Percentiles rank a stretch among this genome's conserved stretches.
Evolutionary conservation across 1,140 invertebrate genomes (phyloP).

Genomic region (Papilio helenus): DNA sequence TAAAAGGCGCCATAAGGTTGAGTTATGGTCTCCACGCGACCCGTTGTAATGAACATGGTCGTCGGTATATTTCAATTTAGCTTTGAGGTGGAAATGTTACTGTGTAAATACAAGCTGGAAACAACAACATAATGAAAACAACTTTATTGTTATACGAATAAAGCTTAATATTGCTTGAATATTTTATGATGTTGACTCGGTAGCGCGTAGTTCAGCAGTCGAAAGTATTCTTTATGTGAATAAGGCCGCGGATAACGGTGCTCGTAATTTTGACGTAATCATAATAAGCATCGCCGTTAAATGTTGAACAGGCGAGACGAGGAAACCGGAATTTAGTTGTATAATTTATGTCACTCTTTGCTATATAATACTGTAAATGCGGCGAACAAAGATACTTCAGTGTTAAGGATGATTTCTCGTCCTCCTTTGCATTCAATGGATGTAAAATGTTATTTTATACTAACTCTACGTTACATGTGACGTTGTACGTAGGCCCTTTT

Average conservation of each 20-base stretch:
- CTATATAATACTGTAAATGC: not conserved
- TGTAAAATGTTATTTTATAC: no score
- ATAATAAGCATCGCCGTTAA: slow-evolving; percentile 32
- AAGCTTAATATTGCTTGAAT: not conserved
- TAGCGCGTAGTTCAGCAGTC: slow-evolving; percentile 21
- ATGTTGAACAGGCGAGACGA: slow-evolving; percentile 1
- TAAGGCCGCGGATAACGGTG: slow-evolving; percentile 25
- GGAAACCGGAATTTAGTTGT: slow-evolving; percentile 19
- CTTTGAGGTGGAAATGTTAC: slow-evolving; percentile 40
- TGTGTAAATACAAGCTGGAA: slow-evolving; percentile 32
- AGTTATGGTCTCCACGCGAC: slow-evolving; percentile 58
- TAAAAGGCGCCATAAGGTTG: slow-evolving; percentile 71
- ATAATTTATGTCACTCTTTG: slow-evolving; percentile 5
- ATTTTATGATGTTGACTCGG: not conserved
- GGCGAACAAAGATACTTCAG: not conserved
- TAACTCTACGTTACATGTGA: not conserved
- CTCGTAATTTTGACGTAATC: slow-evolving; percentile 36
- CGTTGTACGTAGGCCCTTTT: not conserved
- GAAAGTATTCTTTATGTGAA: slow-evolving; percentile 39
- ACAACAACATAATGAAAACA: not conserved
- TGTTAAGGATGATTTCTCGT: not conserved
- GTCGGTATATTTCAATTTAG: slow-evolving; percentile 73
- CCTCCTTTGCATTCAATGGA: not conserved
- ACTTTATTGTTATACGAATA: not conserved
- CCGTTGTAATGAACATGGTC: slow-evolving; percentile 68